A percentile compares a stretch with the other conserved stretches of the same genome.
Evolutionary conservation across 2,113 vertebrate species (phyloP).

Genomic region (Malurus elegans): DNA sequence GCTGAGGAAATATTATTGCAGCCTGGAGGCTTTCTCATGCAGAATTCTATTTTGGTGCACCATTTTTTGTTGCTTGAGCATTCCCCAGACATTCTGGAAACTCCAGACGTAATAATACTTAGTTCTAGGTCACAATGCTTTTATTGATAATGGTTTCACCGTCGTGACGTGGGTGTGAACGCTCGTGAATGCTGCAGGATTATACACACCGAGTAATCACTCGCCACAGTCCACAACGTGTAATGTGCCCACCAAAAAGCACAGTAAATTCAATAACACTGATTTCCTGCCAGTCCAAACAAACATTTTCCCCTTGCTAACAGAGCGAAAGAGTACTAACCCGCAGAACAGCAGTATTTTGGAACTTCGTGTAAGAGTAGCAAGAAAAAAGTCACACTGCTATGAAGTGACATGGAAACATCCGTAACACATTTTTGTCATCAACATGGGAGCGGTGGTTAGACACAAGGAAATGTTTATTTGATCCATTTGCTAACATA

Average conservation of each 20-base stretch:
- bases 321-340: constrained; percentile 17
- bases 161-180: background rate
- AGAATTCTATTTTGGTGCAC: constrained; percentile 23
- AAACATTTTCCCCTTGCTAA: constrained; percentile 35
- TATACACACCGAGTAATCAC: background rate
- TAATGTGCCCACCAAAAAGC: background rate
- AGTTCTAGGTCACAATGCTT: background rate
- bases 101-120: background rate
- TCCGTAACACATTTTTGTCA: background rate
- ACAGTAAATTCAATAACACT: constrained; percentile 2
- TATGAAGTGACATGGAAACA: constrained; percentile 15
- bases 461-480: background rate
- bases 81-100: background rate
- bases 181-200: background rate
- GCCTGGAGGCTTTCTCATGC: constrained; percentile 7
- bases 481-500: background rate
- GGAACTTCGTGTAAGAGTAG: constrained; percentile 13
- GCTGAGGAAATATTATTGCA: constrained; percentile 47
- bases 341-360: constrained; percentile 11
- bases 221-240: background rate
- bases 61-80: background rate
- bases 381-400: background rate
- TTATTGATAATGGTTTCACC: background rate
- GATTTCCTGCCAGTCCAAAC: constrained; percentile 32
- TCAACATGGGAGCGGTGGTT: background rate